Base-by-base conservation (phyloP, 1,140 invertebrate genomes). In the Lucilia sericata region DNA sequence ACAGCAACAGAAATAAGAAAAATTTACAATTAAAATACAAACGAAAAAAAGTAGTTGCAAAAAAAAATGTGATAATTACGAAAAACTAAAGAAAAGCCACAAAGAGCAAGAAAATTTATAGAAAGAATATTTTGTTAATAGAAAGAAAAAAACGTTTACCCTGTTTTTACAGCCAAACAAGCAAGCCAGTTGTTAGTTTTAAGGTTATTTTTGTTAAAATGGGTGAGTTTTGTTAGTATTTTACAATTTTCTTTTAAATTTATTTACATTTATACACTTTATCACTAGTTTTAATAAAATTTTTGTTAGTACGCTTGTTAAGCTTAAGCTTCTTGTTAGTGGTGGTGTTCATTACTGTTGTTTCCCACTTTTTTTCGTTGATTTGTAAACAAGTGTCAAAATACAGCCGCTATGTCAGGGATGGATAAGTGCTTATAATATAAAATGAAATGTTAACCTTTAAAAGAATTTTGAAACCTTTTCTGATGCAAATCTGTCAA, bases 51-150 rank as follows among this genome's bases (percentile, higher is more conserved):
- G 12, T 55, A 70, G 19, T 14, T 14, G 55, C 42, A 60, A 70
- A 21, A 70, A 21, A 70, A 70, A 70, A 70, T 70, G 65, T 70
- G 65, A 70, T 55, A 55, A 70, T 70, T 70, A 70, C 65, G 21
- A 70, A 25, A 25, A 21, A 12, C 14, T n/a, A n/a, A 60, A 60
- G 13, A 55, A 55, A 55, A 55, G 51, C 51, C 7, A 55, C 51
- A 55, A 55, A 55, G 51, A 55, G 51, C 42, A 42, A 42, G 10
- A 42, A 42, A 42, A 42, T 8, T 42, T 8, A 42, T 0, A 7
- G 5, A 42, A 7, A 42, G 7, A 42, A 42, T 42, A 42, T 2
- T 30, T 42, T 42, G 42, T 42, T 42, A 42, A 7, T 42, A 36
- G n/a, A 36, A 36, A 36, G 42, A 8, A 8, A 42, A 42, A 42